Conservation (phyloP, 2,888 invertebrate species). For the Agrochola circellaris region DNA sequence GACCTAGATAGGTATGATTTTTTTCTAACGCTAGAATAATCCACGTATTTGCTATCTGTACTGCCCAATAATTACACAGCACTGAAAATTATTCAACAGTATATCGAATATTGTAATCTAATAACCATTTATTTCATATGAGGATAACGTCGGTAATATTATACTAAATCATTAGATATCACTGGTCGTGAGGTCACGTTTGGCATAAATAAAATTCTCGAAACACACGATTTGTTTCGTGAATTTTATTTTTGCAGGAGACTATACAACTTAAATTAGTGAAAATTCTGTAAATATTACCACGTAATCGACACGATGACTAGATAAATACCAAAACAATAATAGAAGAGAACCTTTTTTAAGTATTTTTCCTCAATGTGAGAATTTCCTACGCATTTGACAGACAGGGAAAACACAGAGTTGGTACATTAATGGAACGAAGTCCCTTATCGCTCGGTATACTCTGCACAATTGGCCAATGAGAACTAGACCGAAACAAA, state of each 20-base stretch:
- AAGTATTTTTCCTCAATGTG: constrained; percentile 3
- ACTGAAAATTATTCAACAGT: neutral
- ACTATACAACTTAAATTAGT: neutral
- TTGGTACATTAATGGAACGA: too few species aligned
- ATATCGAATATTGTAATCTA: neutral
- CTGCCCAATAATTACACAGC: neutral
- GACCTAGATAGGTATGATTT: neutral
- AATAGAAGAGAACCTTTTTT: neutral
- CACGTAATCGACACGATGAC: neutral
- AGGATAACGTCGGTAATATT: neutral
- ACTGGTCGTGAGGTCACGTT: neutral
- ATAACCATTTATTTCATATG: neutral
- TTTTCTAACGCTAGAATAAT: neutral
- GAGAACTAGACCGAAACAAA: too few species aligned
- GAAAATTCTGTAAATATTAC: neutral
- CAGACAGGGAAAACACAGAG: neutral
- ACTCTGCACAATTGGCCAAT: too few species aligned
- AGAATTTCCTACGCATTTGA: neutral
- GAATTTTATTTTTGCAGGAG: neutral
- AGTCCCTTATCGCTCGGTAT: too few species aligned
- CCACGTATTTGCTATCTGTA: neutral
- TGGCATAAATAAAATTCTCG: neutral
- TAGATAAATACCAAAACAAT: constrained; percentile 4
- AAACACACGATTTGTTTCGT: too few species aligned
- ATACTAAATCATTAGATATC: neutral